A percentile compares a stretch with the other conserved stretches of the same genome.
phyloP scores from a whole-genome alignment of 2,797 vertebrate species.

The Lutjanus argentimaculatus region DNA sequence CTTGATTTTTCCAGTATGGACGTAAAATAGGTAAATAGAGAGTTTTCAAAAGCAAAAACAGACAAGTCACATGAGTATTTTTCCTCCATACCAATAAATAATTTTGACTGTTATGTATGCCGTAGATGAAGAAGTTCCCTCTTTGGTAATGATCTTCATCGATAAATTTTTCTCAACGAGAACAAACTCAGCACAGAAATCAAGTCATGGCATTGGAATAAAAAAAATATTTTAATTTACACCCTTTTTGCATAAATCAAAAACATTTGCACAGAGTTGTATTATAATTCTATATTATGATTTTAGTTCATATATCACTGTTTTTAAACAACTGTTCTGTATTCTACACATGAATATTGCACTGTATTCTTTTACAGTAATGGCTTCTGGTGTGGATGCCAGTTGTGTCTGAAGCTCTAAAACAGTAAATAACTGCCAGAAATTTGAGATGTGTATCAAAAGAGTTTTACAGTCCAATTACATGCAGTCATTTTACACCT shows the following conservation, averaged over 20 bases:
- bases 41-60: too few relatives aligned
- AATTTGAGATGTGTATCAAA: slow-evolving; percentile 1
- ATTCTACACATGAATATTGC: slow-evolving; percentile 16
- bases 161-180: too few relatives aligned
- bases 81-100: too few relatives aligned
- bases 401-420: slow-evolving; percentile 50
- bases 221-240: slow-evolving; percentile 71
- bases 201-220: slow-evolving; percentile 28
- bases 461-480: neutral
- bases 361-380: slow-evolving; percentile 38
- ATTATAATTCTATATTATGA: slow-evolving; percentile 23
- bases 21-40: too few relatives aligned
- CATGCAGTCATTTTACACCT: slow-evolving; percentile 12
- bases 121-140: too few relatives aligned
- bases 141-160: too few relatives aligned
- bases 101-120: too few relatives aligned
- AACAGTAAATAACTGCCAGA: neutral
- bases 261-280: slow-evolving; percentile 51
- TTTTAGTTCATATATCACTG: slow-evolving; percentile 22
- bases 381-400: slow-evolving; percentile 57
- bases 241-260: slow-evolving; percentile 70
- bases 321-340: slow-evolving; percentile 30
- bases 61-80: too few relatives aligned
- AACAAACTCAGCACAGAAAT: slow-evolving; percentile 1
- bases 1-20: too few relatives aligned